Evolutionary conservation across 2,113 vertebrate genomes (phyloP), one percentile per base, ranked within the genome.

Genomic region (Etheostoma cragini): DNA sequence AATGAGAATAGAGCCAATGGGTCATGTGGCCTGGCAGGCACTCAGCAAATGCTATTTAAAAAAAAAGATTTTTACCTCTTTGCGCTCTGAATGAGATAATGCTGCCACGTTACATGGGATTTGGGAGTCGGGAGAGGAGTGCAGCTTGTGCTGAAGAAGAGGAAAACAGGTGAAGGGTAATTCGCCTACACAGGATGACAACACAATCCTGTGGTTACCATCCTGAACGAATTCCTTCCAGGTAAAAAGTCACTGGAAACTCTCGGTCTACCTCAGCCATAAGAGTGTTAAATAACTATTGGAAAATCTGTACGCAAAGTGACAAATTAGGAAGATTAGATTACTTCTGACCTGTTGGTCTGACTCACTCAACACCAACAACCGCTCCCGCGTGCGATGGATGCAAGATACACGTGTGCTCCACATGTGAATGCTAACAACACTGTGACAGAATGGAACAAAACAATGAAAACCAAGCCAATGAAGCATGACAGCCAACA

Each of bases 401-500:
- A 68, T 50, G 70, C 71, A 30, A 61, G 52, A 2, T 60, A 16
- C 72, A 70, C 63, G 80, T 78, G 75, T 21, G 65, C 47, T 58
- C 22, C 21, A 11, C 30, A 7, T 49, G 56, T 68, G 58, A 61
- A 53, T 3, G 21, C 15, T 3, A 49, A 26, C 24, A 47, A 49
- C 12, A 42, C 35, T 0, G 5, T 42, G 54, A 72, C 63, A 33
- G 45, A 61, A 52, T 67, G 69, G 47, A 70, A 53, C 35, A 57
- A 22, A 10, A 38, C 8, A n/a, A 21, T 14, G 50, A 80, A 45
- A 56, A 5, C 45, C 30, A 63, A 49, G 14, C n/a, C 35, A 62
- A 22, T 7, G 8, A 3, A 50, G 38, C 10, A 57, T 22, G n/a
- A 3, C 33, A 54, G 22, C n/a, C 13, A 24, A 13, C 33, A 61